Evolutionary conservation across 2,113 vertebrate species (phyloP).

Genomic region (Enhydra lutris): DNA sequence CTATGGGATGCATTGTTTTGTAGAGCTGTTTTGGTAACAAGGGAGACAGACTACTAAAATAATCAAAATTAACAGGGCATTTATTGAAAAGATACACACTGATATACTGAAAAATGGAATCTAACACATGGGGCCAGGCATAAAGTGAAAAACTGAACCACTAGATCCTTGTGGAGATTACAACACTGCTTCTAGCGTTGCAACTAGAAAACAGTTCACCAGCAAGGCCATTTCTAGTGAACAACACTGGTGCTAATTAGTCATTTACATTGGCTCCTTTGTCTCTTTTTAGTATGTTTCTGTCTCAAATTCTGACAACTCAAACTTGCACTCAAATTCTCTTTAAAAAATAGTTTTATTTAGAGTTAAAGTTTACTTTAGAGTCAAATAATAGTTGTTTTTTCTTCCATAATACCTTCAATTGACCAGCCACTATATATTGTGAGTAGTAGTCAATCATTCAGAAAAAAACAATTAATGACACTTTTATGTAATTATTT

Average conservation of each 20-base stretch:
- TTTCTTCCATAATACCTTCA: background rate
- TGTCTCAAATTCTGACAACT: background rate
- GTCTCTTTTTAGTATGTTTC: background rate
- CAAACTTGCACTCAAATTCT: background rate
- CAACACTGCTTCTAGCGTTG: accelerated
- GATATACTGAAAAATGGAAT: background rate
- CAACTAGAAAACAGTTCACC: background rate
- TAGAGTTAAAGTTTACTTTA: background rate
- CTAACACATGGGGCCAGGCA: background rate
- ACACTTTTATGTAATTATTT: background rate
- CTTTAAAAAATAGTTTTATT: background rate
- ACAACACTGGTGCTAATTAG: background rate
- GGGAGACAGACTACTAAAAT: background rate
- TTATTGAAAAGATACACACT: background rate
- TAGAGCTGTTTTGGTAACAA: background rate
- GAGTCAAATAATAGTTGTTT: background rate
- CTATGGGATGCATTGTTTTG: background rate
- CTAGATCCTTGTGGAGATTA: background rate
- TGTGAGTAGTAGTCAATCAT: background rate
- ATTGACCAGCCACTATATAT: background rate
- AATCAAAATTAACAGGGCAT: background rate
- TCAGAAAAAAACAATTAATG: background rate
- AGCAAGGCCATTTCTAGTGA: background rate
- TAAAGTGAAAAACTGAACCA: background rate
- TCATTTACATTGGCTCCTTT: background rate